These are phyloP conservation scores for Callionymus lyra DNA, from an alignment of 2,113 vertebrate species.

Conservation along the genomic window DNA sequence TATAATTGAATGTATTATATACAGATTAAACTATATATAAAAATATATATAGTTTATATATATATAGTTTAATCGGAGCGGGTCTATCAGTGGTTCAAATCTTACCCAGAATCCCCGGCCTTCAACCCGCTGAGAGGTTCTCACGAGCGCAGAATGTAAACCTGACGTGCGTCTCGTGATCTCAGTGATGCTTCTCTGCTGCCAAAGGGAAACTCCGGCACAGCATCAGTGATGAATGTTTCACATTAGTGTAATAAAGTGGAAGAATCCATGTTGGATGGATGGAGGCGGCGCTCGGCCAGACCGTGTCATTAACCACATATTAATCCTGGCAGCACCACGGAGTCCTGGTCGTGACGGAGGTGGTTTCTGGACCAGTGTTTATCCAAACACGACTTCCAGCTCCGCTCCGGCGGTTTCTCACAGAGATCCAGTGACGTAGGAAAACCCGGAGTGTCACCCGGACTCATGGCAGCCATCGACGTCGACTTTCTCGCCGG, in stretches of 20 bases:
- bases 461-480: slow-evolving; percentile 40
- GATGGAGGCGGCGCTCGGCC: slow-evolving; percentile 47
- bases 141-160: slow-evolving; percentile 28
- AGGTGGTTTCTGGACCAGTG: slow-evolving; percentile 60
- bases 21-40: no score
- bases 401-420: slow-evolving; percentile 50
- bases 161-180: slow-evolving; percentile 36
- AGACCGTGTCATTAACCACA: slow-evolving; percentile 63
- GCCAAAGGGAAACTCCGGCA: slow-evolving; percentile 25
- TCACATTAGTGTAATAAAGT: slow-evolving; percentile 54
- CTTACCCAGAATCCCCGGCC: slow-evolving; percentile 1
- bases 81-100: no score
- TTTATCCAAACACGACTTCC: slow-evolving; percentile 62
- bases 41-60: no score
- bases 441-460: slow-evolving; percentile 32
- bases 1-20: no score
- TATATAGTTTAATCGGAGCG: no score
- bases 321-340: slow-evolving; percentile 61
- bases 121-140: slow-evolving; percentile 23
- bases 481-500: slow-evolving; percentile 37
- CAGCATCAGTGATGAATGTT: slow-evolving; percentile 44
- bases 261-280: slow-evolving; percentile 54
- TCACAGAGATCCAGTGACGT: slow-evolving; percentile 54
- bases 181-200: slow-evolving; percentile 30
- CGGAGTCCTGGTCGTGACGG: slow-evolving; percentile 53